Conservation (phyloP, 2,113 vertebrate genomes). For the Panthera uncia region DNA sequence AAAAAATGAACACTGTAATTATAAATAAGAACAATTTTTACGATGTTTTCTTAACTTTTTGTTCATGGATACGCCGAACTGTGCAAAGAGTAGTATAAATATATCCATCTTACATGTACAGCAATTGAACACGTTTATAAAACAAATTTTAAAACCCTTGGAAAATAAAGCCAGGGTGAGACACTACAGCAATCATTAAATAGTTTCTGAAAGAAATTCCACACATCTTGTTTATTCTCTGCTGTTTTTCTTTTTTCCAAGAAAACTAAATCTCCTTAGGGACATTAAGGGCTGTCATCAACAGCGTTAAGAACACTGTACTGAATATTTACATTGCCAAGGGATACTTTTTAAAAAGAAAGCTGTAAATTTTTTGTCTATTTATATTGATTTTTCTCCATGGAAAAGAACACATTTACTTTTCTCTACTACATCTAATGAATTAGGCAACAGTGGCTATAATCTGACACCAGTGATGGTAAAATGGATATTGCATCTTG, state of each 20-base stretch:
- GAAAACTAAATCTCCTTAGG: not conserved
- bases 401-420: not conserved
- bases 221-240: not conserved
- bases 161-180: not conserved
- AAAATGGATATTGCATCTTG: slow-evolving; percentile 33
- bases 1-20: not conserved
- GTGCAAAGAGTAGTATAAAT: not conserved
- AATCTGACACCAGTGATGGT: not conserved
- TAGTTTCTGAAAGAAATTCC: not conserved
- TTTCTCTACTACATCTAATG: not conserved
- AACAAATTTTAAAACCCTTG: not conserved
- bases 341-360: not conserved
- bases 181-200: not conserved
- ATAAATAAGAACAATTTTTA: not conserved
- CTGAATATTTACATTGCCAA: not conserved
- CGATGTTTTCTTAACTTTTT: not conserved
- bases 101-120: not conserved
- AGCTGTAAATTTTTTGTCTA: not conserved
- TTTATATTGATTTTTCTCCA: not conserved
- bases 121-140: not conserved
- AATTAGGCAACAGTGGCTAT: not conserved
- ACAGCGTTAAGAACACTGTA: not conserved
- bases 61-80: not conserved
- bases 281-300: not conserved
- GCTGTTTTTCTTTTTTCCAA: not conserved